A percentile compares a stretch with the other conserved stretches of the same genome.
phyloP scores from a whole-genome alignment of 2,888 invertebrate species.

The Meloe dianella region DNA sequence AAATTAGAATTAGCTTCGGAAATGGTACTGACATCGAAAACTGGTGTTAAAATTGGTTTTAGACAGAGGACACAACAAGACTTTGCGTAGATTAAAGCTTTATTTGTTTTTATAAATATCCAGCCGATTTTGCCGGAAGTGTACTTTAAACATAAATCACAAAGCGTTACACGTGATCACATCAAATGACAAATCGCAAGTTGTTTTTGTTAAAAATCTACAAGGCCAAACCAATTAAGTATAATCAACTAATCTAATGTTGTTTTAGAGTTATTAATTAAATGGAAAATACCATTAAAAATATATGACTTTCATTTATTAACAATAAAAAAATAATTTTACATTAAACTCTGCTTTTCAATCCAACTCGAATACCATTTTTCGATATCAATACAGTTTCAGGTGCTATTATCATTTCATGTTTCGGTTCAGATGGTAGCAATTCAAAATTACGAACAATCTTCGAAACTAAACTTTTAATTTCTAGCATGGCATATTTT shows the following conservation, averaged over 20 bases:
- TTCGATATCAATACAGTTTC: slow-evolving; percentile 16
- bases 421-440: slow-evolving; percentile 23
- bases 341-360: slow-evolving; percentile 3
- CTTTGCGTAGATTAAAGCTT: slow-evolving; percentile 14
- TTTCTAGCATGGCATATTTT: slow-evolving; percentile 61
- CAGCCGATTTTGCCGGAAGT: no score
- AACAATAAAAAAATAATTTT: no score
- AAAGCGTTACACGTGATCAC: no score
- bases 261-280: no score
- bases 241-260: no score
- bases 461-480: slow-evolving; percentile 62
- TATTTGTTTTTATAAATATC: slow-evolving; percentile 15
- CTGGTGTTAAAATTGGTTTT: not conserved
- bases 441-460: slow-evolving; percentile 60
- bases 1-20: not conserved
- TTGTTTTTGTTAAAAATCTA: no score
- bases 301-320: no score
- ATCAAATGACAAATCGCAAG: no score
- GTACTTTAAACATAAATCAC: no score
- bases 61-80: not conserved
- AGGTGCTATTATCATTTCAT: slow-evolving; percentile 14
- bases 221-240: no score
- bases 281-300: no score
- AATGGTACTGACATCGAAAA: not conserved
- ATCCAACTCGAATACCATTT: slow-evolving; percentile 11